A percentile compares a stretch with the other conserved stretches of the same genome.
Conservation (phyloP, 2,113 vertebrate species). For the Leptobrachium ailaonicum region DNA sequence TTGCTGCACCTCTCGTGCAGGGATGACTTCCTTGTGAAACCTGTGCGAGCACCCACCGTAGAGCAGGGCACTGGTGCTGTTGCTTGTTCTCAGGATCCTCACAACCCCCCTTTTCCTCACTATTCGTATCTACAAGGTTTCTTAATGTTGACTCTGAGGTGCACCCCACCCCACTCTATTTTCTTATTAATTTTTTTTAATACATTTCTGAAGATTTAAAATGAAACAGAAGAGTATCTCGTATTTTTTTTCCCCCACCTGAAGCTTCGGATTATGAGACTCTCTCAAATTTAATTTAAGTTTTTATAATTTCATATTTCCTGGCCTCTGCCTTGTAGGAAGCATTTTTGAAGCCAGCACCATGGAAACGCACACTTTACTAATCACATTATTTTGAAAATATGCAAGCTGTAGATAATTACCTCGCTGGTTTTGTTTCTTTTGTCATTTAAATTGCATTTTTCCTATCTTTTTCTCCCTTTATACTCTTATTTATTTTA, state of each 20-base stretch:
- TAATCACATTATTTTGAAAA: constrained; percentile 74
- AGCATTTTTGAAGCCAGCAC: constrained; percentile 26
- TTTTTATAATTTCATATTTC: constrained; percentile 58
- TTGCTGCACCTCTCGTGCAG: no score
- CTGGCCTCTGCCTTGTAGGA: constrained; percentile 51
- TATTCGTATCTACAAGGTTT: no score
- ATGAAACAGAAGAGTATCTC: constrained; percentile 27
- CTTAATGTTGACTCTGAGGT: no score
- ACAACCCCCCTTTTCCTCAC: no score
- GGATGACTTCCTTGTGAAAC: no score
- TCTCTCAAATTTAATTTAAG: constrained; percentile 71
- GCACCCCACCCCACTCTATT: no score
- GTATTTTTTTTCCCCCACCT: constrained; percentile 63
- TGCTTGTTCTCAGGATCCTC: no score
- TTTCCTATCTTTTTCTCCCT: constrained; percentile 42
- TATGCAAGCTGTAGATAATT: constrained; percentile 74
- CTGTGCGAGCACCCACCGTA: no score
- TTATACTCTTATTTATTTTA: constrained; percentile 43
- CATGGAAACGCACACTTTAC: constrained; percentile 66
- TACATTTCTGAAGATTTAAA: constrained; percentile 3
- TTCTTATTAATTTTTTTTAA: neutral
- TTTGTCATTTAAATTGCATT: constrained; percentile 78
- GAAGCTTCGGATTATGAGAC: constrained; percentile 77
- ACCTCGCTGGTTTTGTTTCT: constrained; percentile 72
- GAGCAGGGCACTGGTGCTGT: no score